Conservation (phyloP, 1,140 invertebrate genomes). For the Theocolax elegans region DNA sequence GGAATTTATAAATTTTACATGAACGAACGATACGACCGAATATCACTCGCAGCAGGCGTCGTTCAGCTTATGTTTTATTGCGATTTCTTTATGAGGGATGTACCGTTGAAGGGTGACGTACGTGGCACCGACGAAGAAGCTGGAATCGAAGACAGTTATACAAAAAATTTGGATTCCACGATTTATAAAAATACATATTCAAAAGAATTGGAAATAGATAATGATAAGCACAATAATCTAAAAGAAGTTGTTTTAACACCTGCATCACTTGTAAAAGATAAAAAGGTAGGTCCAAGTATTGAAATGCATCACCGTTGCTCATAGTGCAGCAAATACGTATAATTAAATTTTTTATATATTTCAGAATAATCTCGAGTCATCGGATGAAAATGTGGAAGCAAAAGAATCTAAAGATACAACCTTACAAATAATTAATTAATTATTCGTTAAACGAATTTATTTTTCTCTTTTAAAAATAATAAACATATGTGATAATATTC, state of each 20-base stretch:
- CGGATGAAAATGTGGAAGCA: no score
- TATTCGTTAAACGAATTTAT: no score
- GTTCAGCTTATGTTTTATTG: slow-evolving; percentile 96
- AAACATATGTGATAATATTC: no score
- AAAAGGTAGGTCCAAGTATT: neutral
- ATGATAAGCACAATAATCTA: neutral
- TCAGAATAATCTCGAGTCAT: no score
- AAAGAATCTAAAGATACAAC: no score
- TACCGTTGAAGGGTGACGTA: neutral
- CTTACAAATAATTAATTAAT: no score
- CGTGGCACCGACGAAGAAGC: neutral
- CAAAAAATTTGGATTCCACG: neutral
- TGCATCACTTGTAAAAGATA: neutral
- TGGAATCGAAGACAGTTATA: neutral
- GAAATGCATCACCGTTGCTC: no score
- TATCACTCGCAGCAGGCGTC: slow-evolving; percentile 92
- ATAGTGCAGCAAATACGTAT: no score
- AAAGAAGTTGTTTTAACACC: slow-evolving; percentile 3
- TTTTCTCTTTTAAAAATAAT: no score
- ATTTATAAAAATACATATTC: neutral
- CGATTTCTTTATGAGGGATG: slow-evolving; percentile 84
- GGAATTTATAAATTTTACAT: slow-evolving; percentile 77
- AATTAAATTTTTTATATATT: no score
- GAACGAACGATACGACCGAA: slow-evolving; percentile 91
- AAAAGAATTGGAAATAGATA: no score